Conservation (phyloP, 2,797 vertebrate species). For the Lepus townsendii region DNA sequence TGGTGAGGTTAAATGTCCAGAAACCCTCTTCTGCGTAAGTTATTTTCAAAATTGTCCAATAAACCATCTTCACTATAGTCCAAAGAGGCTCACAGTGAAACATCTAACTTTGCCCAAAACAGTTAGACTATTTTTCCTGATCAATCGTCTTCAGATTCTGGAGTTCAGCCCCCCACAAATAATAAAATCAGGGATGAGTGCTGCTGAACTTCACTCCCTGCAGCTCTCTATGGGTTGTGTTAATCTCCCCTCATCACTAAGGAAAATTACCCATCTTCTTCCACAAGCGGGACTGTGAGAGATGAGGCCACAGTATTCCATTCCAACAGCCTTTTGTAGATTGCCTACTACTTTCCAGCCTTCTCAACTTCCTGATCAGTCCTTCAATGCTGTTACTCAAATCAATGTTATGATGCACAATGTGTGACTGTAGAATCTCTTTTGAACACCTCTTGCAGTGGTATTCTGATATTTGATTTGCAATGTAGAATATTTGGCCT, state of each 20-base stretch:
- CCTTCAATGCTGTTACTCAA: neutral
- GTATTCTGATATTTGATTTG: neutral
- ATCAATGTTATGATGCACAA: too few species aligned
- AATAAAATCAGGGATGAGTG: neutral
- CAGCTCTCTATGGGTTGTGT: neutral
- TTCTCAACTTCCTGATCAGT: neutral
- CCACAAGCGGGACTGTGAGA: neutral
- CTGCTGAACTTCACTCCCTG: neutral
- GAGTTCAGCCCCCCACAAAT: neutral
- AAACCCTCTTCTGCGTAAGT: neutral
- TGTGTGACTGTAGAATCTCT: neutral
- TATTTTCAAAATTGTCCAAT: neutral
- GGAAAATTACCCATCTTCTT: neutral
- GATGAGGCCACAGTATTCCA: neutral
- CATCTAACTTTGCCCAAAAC: neutral
- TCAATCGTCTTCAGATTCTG: neutral
- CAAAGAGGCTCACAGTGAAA: neutral
- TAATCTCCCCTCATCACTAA: neutral
- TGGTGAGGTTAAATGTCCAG: neutral
- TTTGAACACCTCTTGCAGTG: neutral
- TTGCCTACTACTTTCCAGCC: neutral
- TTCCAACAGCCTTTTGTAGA: neutral
- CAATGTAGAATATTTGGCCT: neutral
- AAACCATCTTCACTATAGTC: neutral
- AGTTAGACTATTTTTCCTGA: neutral